phyloP scores from a whole-genome alignment of 2,888 invertebrate genomes.

The Nephrotoma flavescens region DNA sequence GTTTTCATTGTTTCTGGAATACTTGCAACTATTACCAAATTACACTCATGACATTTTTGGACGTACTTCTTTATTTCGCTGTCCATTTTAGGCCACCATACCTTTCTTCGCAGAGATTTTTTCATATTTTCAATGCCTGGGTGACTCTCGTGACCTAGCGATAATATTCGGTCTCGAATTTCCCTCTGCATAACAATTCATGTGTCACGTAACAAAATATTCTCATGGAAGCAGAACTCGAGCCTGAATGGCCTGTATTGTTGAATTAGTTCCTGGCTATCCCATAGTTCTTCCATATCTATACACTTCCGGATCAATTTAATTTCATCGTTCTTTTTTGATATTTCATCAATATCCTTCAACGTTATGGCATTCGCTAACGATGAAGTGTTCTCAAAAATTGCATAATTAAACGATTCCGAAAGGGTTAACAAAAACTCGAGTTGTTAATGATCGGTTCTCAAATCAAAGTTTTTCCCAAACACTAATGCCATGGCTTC shows the following conservation, averaged over 20 bases:
- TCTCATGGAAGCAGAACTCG: not conserved
- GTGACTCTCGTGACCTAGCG: not conserved
- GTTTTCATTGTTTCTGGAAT: not conserved
- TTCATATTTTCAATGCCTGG: too few species aligned
- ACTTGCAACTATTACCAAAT: not conserved
- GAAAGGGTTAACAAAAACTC: too few species aligned
- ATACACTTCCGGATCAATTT: not conserved
- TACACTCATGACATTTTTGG: too few species aligned
- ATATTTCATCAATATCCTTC: not conserved
- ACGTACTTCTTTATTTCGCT: too few species aligned
- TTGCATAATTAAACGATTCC: fast-evolving
- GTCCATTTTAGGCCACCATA: too few species aligned
- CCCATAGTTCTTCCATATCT: not conserved
- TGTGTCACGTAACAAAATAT: not conserved
- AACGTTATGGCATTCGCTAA: fast-evolving
- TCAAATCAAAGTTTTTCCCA: too few species aligned
- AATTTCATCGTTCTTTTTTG: not conserved
- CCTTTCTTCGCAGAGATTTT: too few species aligned
- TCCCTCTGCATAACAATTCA: not conserved
- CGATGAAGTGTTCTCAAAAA: too few species aligned
- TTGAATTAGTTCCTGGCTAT: not conserved
- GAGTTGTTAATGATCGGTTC: too few species aligned
- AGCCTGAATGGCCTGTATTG: not conserved
- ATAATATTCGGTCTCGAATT: not conserved
- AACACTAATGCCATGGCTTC: not conserved